A percentile compares a stretch with the other conserved stretches of the same genome.
Conservation (phyloP, 1,140 invertebrate species). For the Drosophila virilis region DNA sequence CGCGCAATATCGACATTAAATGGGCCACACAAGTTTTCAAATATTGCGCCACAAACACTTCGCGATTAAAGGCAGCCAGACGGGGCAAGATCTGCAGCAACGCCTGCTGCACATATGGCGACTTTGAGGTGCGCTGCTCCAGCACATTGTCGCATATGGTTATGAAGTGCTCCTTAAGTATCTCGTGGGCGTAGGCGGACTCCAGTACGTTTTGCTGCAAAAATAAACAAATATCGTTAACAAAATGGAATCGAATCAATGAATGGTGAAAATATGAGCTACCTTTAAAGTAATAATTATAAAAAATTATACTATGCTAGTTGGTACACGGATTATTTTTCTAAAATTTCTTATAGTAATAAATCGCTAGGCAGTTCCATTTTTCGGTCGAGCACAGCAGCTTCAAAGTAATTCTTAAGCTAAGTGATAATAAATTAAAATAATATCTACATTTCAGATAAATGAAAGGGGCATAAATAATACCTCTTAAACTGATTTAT, state of each 20-base stretch:
- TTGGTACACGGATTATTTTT: too few relatives aligned
- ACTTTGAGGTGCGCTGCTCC: conserved; percentile 90
- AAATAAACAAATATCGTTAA: neutral
- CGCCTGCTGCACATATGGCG: conserved; percentile 93
- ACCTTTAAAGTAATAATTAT: too few relatives aligned
- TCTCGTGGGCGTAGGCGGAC: conserved; percentile 93
- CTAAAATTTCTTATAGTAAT: too few relatives aligned
- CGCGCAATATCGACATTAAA: conserved; percentile 90
- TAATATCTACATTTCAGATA: too few relatives aligned
- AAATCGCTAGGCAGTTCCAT: too few relatives aligned
- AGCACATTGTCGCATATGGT: conserved; percentile 93
- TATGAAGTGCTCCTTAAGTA: conserved; percentile 94
- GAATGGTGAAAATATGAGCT: too few relatives aligned
- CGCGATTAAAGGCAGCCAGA: conserved; percentile 95
- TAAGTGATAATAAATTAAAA: too few relatives aligned
- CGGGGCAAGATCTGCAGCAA: conserved; percentile 95
- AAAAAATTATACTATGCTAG: too few relatives aligned
- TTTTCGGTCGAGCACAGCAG: too few relatives aligned
- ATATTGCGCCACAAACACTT: conserved; percentile 92
- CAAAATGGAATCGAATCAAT: neutral
- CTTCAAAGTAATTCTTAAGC: too few relatives aligned
- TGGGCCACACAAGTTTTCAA: conserved; percentile 91
- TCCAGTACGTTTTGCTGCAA: conserved; percentile 87
- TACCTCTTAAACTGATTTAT: neutral
- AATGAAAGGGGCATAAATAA: neutral